Percentiles rank a stretch among this genome's conserved stretches.
Conservation (phyloP, 2,113 vertebrate species). For the Osmerus mordax region DNA sequence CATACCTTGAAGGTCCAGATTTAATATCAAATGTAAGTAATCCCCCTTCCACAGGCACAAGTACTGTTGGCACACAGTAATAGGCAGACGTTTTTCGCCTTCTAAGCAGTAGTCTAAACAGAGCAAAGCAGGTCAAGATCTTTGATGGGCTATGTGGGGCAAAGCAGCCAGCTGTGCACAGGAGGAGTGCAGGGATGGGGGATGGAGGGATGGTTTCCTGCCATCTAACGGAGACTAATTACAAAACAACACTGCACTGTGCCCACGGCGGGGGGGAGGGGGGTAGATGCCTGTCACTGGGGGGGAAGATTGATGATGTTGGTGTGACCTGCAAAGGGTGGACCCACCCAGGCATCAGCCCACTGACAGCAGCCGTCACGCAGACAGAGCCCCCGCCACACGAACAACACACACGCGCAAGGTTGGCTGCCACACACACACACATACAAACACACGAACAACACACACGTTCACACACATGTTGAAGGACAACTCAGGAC, state of each 20-base stretch:
- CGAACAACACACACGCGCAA: constrained; percentile 1
- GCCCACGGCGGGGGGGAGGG: constrained; percentile 57
- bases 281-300: constrained; percentile 66
- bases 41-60: not conserved
- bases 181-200: constrained; percentile 39
- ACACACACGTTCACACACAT: constrained; percentile 15
- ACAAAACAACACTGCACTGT: constrained; percentile 81
- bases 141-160: constrained; percentile 44
- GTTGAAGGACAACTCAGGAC: constrained; percentile 4
- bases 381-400: constrained; percentile 29
- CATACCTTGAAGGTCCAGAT: not conserved
- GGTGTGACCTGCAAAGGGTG: constrained; percentile 75
- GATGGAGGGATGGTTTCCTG: constrained; percentile 74
- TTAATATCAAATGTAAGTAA: constrained; percentile 5
- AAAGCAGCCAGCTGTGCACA: constrained; percentile 60
- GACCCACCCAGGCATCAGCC: constrained; percentile 70
- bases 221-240: constrained; percentile 78
- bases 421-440: constrained; percentile 24
- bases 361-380: constrained; percentile 66
- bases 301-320: constrained; percentile 82
- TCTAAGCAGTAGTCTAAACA: constrained; percentile 18
- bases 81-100: constrained; percentile 3
- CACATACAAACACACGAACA: not conserved
- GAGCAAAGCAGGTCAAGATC: constrained; percentile 5
- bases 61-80: not conserved